Percentiles rank a stretch among this genome's conserved stretches.
These are phyloP conservation scores for Scelioninae gen. 1 DNA, from an alignment of 2,888 invertebrate species.

Conservation along the genomic window DNA sequence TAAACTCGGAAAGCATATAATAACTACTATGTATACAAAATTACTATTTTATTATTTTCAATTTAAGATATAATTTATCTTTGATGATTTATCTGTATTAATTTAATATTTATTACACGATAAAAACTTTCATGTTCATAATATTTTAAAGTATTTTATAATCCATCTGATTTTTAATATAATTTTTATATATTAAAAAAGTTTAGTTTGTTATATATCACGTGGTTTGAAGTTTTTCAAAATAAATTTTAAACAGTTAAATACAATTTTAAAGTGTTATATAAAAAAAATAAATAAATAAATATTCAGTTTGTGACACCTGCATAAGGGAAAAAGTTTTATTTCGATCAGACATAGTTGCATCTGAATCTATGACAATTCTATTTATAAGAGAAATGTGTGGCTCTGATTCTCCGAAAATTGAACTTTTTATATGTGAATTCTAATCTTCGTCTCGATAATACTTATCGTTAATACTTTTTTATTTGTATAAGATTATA, in stretches of 20 bases:
- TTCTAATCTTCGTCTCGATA: not conserved
- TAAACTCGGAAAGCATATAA: not conserved
- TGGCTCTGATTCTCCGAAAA: not conserved
- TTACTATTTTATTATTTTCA: not conserved
- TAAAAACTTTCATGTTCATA: too few species aligned
- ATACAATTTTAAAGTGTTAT: not conserved
- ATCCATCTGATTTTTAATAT: not conserved
- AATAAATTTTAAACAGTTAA: not conserved
- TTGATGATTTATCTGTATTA: not conserved
- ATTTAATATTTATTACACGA: too few species aligned
- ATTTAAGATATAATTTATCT: slow-evolving; percentile 1
- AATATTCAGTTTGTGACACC: not conserved
- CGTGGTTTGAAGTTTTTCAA: too few species aligned
- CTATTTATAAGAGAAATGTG: not conserved
- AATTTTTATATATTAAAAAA: not conserved
- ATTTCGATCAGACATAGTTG: slow-evolving; percentile 17
- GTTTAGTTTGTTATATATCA: not conserved
- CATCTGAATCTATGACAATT: not conserved
- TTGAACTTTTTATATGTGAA: not conserved
- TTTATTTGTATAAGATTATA: slow-evolving; percentile 5
- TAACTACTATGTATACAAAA: not conserved
- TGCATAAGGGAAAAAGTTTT: slow-evolving; percentile 17
- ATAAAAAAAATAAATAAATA: not conserved
- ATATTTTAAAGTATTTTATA: too few species aligned
- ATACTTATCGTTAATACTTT: not conserved